Evolutionary conservation across 2,888 invertebrate species (phyloP).

Genomic region (Eristalinus sepulchralis): DNA sequence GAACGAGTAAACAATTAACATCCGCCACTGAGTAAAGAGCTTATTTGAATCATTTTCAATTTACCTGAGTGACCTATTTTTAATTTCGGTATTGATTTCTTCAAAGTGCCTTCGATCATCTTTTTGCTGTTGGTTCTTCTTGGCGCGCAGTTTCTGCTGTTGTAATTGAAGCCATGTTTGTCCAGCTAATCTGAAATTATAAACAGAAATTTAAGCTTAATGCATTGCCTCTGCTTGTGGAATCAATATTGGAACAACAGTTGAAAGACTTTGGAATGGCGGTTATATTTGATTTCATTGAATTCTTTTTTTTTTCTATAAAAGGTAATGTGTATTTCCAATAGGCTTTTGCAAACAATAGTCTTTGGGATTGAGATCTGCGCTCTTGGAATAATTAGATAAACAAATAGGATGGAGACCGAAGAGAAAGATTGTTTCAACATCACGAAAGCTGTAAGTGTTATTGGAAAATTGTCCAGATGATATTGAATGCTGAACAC

Average conservation of each 20-base stretch:
- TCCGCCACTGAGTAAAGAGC: neutral
- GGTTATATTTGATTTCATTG: neutral
- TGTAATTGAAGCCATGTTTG: conserved; percentile 92
- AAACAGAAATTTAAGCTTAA: neutral
- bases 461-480: no score
- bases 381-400: no score
- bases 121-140: conserved; percentile 87
- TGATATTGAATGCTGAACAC: no score
- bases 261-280: neutral
- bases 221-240: neutral
- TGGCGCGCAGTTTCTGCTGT: conserved; percentile 90
- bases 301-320: no score
- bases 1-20: conserved; percentile 72
- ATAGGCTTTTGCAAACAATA: no score
- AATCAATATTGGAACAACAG: neutral
- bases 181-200: conserved; percentile 80
- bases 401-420: no score
- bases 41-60: conserved; percentile 72
- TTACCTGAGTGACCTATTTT: conserved; percentile 82
- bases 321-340: neutral
- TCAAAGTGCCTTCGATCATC: conserved; percentile 88
- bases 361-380: no score
- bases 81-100: conserved; percentile 81
- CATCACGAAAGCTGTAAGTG: no score
- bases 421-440: no score